Evolutionary conservation across 2,797 vertebrate species (phyloP).

Genomic region (Anas bernieri): DNA sequence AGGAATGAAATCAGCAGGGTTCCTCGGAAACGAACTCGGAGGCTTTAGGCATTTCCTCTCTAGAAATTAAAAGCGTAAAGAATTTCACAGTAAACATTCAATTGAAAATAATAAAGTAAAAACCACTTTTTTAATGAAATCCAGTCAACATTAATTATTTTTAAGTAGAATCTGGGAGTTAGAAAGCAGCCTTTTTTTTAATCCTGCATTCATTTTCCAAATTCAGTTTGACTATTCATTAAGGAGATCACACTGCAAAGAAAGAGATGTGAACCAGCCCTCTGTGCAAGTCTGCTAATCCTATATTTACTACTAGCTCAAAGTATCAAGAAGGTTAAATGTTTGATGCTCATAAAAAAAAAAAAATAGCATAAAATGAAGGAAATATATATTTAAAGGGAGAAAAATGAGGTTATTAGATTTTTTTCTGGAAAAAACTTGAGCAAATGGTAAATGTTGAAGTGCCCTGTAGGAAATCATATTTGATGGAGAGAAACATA

Average conservation of each 20-base stretch:
- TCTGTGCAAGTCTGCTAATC: neutral
- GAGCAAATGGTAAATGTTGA: neutral
- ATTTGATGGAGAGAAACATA: no score
- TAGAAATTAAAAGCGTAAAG: neutral
- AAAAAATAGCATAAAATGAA: neutral
- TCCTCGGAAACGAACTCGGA: neutral
- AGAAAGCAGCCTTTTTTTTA: neutral
- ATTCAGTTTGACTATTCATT: conserved; percentile 20
- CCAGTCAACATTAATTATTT: conserved; percentile 27
- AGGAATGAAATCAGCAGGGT: conserved; percentile 21
- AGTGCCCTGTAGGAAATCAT: neutral
- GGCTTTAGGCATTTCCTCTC: neutral
- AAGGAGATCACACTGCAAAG: conserved; percentile 28
- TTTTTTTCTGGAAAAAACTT: neutral
- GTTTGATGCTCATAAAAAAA: neutral
- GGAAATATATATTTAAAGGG: neutral
- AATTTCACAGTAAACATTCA: neutral
- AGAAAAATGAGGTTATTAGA: neutral
- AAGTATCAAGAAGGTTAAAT: neutral
- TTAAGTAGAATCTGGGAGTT: neutral
- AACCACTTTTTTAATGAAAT: neutral
- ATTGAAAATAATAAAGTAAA: neutral
- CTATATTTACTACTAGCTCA: neutral
- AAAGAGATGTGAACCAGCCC: neutral
- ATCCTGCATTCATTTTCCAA: conserved; percentile 4